Evolutionary conservation across 2,888 invertebrate genomes (phyloP).

Genomic region (Invenusta paracnida): DNA sequence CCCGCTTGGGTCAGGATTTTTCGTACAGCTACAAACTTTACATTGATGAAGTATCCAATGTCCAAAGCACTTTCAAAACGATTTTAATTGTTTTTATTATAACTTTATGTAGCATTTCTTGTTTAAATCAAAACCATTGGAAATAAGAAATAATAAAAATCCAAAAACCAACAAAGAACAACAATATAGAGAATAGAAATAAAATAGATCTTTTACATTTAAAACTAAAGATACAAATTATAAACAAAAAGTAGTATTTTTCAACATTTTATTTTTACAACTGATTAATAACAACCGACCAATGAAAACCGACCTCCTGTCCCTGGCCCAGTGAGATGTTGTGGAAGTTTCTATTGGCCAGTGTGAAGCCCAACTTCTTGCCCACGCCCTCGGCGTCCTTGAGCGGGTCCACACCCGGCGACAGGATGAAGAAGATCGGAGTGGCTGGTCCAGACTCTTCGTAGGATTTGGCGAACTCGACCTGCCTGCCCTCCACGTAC

Average conservation of each 20-base stretch:
- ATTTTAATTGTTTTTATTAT: too few relatives aligned
- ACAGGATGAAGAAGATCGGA: slow-evolving; percentile 90
- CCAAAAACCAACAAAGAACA: too few relatives aligned
- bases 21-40: too few relatives aligned
- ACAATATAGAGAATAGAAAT: too few relatives aligned
- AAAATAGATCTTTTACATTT: too few relatives aligned
- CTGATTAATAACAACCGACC: background rate
- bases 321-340: slow-evolving; percentile 68
- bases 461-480: slow-evolving; percentile 85
- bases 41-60: too few relatives aligned
- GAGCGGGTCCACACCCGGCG: slow-evolving; percentile 89
- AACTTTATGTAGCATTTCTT: too few relatives aligned
- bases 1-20: too few relatives aligned
- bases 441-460: slow-evolving; percentile 88
- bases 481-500: slow-evolving; percentile 79
- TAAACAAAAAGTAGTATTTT: background rate
- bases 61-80: too few relatives aligned
- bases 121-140: too few relatives aligned
- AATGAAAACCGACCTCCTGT: slow-evolving; percentile 20
- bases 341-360: slow-evolving; percentile 77
- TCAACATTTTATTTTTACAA: background rate
- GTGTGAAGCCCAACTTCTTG: slow-evolving; percentile 74
- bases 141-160: too few relatives aligned
- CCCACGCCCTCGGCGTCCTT: slow-evolving; percentile 89
- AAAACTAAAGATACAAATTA: background rate